Conservation (phyloP, 2,113 vertebrate species). For the Leptodactylus fuscus region DNA sequence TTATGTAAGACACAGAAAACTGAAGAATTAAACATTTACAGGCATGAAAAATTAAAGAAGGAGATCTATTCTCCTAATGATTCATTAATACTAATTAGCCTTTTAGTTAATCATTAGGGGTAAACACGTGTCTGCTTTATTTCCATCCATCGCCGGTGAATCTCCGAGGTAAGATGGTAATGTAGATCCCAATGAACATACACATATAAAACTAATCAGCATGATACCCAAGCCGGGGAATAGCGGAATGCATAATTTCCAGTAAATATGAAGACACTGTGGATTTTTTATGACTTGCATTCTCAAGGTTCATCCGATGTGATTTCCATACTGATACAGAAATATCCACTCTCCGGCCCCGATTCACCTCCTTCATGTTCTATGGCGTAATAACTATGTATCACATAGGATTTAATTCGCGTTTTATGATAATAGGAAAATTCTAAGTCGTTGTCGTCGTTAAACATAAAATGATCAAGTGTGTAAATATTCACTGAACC, state of each 20-base stretch:
- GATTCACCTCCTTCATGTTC: background rate
- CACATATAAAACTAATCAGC: constrained; percentile 41
- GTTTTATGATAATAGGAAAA: background rate
- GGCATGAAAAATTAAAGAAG: background rate
- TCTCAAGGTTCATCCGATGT: constrained; percentile 30
- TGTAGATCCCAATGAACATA: constrained; percentile 28
- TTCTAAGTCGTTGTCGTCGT: no score
- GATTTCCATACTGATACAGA: background rate
- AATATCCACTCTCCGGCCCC: background rate
- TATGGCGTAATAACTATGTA: background rate
- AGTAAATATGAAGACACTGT: constrained; percentile 12
- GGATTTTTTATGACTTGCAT: constrained; percentile 19
- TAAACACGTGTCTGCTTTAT: constrained; percentile 28
- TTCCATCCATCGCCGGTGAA: constrained; percentile 4
- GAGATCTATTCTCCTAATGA: background rate
- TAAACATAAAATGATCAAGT: no score
- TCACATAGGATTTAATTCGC: background rate
- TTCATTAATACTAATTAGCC: constrained; percentile 32
- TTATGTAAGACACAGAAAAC: background rate
- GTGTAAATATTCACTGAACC: background rate
- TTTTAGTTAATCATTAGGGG: constrained; percentile 18
- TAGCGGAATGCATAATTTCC: constrained; percentile 46
- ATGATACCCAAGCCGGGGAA: constrained; percentile 25
- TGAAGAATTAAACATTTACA: background rate
- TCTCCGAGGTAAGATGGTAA: constrained; percentile 16